A percentile compares a stretch with the other conserved stretches of the same genome.
phyloP scores from a whole-genome alignment of 2,888 invertebrate species.

The Taenaris catops region DNA sequence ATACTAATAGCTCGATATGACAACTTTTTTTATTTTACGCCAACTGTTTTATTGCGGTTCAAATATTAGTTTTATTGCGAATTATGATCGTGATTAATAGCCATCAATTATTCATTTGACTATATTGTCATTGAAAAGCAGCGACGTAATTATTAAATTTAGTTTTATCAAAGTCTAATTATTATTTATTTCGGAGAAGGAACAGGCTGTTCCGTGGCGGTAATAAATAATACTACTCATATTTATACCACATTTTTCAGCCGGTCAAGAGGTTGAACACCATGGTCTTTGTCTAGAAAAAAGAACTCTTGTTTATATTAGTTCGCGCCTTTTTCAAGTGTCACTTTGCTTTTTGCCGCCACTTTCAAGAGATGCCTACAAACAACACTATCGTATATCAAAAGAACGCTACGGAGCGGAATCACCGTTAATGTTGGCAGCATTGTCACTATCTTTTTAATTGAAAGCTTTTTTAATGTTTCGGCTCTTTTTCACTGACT shows the following conservation, averaged over 20 bases:
- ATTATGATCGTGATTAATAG: conserved; percentile 36
- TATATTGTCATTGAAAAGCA: conserved; percentile 21
- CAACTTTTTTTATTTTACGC: conserved; percentile 34
- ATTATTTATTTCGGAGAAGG: conserved; percentile 13
- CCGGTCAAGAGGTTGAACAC: conserved; percentile 31
- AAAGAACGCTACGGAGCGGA: conserved; percentile 48
- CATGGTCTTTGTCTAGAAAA: conserved; percentile 49
- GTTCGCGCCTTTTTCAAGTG: conserved; percentile 77
- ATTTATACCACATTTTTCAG: conserved; percentile 27
- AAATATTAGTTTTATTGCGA: conserved; percentile 31
- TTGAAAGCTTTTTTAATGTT: conserved; percentile 65
- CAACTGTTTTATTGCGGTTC: conserved; percentile 38
- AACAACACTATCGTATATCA: conserved; percentile 77
- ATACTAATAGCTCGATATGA: conserved; percentile 33
- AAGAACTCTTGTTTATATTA: conserved; percentile 63
- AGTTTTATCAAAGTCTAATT: conserved; percentile 15
- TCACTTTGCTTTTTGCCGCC: conserved; percentile 75
- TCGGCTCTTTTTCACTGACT: conserved; percentile 46
- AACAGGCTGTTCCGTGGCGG: conserved; percentile 12
- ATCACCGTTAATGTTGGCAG: conserved; percentile 59
- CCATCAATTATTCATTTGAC: conserved; percentile 40
- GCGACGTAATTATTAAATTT: conserved; percentile 15
- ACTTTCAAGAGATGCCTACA: conserved; percentile 46
- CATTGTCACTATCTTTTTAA: conserved; percentile 73
- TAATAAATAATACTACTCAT: conserved; percentile 21